Conservation (phyloP, 2,888 invertebrate species). For the Lasius platythorax region DNA sequence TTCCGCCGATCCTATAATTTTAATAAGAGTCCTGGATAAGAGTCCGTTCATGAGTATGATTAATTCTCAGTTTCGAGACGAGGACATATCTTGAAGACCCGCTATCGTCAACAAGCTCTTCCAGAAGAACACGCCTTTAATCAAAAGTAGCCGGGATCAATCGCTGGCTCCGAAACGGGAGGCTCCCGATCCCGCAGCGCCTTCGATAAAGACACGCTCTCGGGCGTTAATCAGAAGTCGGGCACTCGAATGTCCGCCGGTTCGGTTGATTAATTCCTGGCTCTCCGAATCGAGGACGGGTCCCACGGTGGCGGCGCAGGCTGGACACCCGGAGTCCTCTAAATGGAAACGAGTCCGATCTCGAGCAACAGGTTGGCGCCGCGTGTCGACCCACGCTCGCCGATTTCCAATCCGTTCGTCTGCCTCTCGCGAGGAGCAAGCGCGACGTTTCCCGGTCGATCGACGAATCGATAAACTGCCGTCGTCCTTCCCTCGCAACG, state of each 20-base stretch:
- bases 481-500: constrained; percentile 41
- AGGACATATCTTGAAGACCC: constrained; percentile 36
- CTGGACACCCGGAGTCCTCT: constrained; percentile 71
- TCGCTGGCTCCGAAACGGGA: constrained; percentile 52
- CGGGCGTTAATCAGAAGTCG: constrained; percentile 57
- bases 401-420: constrained; percentile 80
- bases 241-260: constrained; percentile 36
- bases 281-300: constrained; percentile 61
- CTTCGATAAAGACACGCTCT: constrained; percentile 27
- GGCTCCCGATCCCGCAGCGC: constrained; percentile 9
- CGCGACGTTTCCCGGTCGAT: constrained; percentile 69
- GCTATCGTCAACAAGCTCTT: constrained; percentile 27
- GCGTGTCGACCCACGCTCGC: constrained; percentile 82
- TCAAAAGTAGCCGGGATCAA: constrained; percentile 29
- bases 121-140: constrained; percentile 5
- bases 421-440: constrained; percentile 65
- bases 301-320: constrained; percentile 40
- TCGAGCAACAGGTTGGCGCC: constrained; percentile 86
- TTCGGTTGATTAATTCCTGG: constrained; percentile 66
- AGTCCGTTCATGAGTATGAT: constrained; percentile 27
- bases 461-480: constrained; percentile 71
- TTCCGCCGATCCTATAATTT: not conserved
- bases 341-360: constrained; percentile 81
- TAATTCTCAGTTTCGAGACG: constrained; percentile 21
- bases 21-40: not conserved